These are phyloP conservation scores for Amia ocellicauda DNA, from an alignment of 2,113 vertebrate genomes.

Conservation along the genomic window DNA sequence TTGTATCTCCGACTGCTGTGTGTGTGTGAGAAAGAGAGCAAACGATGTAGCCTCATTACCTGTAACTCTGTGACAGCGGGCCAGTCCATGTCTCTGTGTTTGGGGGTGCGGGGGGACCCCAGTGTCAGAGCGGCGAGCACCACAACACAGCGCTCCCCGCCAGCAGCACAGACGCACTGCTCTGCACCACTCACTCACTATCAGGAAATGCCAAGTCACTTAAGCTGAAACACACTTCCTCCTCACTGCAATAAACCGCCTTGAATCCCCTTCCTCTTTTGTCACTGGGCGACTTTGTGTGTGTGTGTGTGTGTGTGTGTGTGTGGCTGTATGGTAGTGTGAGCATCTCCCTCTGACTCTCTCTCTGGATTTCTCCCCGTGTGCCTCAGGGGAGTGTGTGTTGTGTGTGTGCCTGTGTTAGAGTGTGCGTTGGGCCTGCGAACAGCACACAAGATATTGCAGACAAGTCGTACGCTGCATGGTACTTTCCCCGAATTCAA, in stretches of 20 bases:
- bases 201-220: constrained; percentile 81
- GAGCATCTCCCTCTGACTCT: background rate
- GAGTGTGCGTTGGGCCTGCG: too few species aligned
- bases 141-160: constrained; percentile 31
- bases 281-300: constrained; percentile 20
- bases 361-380: background rate
- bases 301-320: background rate
- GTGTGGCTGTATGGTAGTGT: background rate
- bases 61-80: constrained; percentile 52
- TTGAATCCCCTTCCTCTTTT: constrained; percentile 58
- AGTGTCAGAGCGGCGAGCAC: constrained; percentile 30
- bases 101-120: constrained; percentile 29
- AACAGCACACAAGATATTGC: too few species aligned
- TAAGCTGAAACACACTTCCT: constrained; percentile 68
- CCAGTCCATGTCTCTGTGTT: constrained; percentile 73
- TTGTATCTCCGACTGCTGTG: too few species aligned
- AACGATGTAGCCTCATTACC: constrained; percentile 53
- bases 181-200: constrained; percentile 35
- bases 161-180: constrained; percentile 25
- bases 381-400: too few species aligned
- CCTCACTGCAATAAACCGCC: background rate
- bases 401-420: too few species aligned
- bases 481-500: too few species aligned
- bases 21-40: background rate
- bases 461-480: too few species aligned